phyloP scores from a whole-genome alignment of 2,888 invertebrate genomes.

The Callyntrura sp. region DNA sequence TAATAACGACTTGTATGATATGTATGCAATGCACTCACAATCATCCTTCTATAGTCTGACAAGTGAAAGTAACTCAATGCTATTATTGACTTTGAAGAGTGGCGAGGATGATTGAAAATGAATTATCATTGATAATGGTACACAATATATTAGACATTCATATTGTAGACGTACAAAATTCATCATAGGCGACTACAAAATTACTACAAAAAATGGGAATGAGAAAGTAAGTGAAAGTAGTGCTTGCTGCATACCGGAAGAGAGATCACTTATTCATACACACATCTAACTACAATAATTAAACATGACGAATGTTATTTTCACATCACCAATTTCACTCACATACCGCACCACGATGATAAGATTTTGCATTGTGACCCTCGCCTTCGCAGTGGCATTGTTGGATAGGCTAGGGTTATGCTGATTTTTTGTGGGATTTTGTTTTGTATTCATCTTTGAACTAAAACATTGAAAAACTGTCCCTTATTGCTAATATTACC shows the following conservation, averaged over 20 bases:
- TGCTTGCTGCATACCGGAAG: background rate
- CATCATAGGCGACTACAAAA: slow-evolving; percentile 24
- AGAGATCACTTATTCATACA: background rate
- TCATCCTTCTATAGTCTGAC: slow-evolving; percentile 27
- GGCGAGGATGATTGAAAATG: background rate
- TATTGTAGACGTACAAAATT: background rate
- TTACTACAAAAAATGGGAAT: background rate
- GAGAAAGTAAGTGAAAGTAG: background rate
- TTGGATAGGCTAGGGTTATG: background rate
- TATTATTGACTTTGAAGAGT: background rate
- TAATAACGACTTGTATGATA: slow-evolving; percentile 29
- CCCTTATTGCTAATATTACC: background rate
- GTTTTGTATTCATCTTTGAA: background rate
- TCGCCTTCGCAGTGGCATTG: background rate
- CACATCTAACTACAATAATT: background rate
- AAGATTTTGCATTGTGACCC: background rate
- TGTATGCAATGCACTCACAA: slow-evolving; percentile 27
- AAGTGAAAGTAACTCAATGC: slow-evolving; percentile 10
- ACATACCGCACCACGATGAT: slow-evolving; percentile 32
- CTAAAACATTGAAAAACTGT: background rate
- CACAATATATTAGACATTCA: slow-evolving; percentile 4
- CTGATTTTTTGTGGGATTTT: too few species aligned
- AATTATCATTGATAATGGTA: background rate
- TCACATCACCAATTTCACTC: slow-evolving; percentile 8
- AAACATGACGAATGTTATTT: background rate